Conservation (phyloP, 1,140 invertebrate species). For the Zaprionus gabonicus region DNA sequence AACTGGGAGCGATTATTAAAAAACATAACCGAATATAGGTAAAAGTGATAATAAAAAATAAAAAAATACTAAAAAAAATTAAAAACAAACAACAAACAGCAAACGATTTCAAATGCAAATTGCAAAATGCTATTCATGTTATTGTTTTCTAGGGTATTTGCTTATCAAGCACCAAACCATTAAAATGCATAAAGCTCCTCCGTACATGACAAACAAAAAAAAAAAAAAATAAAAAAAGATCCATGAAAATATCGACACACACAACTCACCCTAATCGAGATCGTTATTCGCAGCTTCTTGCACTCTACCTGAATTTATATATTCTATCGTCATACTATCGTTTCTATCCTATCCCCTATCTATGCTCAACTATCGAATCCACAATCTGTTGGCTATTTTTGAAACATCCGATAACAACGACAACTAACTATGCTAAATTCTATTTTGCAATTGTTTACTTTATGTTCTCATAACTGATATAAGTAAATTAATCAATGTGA, state of each 20-base stretch:
- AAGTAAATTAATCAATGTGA: constrained; percentile 73
- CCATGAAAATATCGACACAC: constrained; percentile 9
- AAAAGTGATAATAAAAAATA: constrained; percentile 65
- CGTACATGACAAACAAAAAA: constrained; percentile 43
- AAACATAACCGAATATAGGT: constrained; percentile 85
- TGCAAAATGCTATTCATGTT: constrained; percentile 58
- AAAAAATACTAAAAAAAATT: constrained; percentile 14
- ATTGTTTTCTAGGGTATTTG: constrained; percentile 49
- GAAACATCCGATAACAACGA: constrained; percentile 46
- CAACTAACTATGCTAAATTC: constrained; percentile 62
- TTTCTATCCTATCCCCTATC: constrained; percentile 41
- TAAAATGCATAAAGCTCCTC: constrained; percentile 41
- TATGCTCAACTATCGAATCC: constrained; percentile 15
- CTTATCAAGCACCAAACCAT: constrained; percentile 50
- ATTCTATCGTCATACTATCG: constrained; percentile 30
- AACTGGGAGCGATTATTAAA: constrained; percentile 85
- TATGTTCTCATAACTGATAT: constrained; percentile 39
- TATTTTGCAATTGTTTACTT: constrained; percentile 52
- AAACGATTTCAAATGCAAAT: constrained; percentile 61
- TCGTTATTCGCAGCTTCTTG: constrained; percentile 69
- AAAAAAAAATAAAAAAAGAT: constrained; percentile 1
- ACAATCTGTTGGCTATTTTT: constrained; percentile 37
- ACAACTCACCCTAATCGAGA: constrained; percentile 50
- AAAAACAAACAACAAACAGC: constrained; percentile 41
- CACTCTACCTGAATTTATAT: constrained; percentile 43